These are phyloP conservation scores for Venustaconcha ellipsiformis DNA, from an alignment of 1,140 invertebrate genomes.

Conservation along the genomic window DNA sequence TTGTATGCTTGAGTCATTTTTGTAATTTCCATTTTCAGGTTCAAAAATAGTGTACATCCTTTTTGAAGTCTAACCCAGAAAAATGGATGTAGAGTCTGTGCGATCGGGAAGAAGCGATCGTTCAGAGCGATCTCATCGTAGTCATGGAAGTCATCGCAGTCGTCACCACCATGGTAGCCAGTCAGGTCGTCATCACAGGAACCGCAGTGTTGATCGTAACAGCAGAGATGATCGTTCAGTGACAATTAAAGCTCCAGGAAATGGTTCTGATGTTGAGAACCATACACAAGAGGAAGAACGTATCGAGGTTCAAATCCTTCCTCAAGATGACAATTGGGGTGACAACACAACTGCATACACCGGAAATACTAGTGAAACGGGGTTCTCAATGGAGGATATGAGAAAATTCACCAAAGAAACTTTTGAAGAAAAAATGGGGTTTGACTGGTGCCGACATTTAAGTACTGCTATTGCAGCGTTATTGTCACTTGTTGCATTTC, in stretches of 20 bases:
- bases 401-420: conserved; percentile 62
- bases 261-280: conserved; percentile 55
- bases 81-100: conserved; percentile 66
- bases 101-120: conserved; percentile 66
- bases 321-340: conserved; percentile 96
- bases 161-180: conserved; percentile 38
- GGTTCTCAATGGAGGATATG: conserved; percentile 88
- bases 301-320: conserved; percentile 89
- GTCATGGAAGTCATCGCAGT: conserved; percentile 56
- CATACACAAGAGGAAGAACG: conserved; percentile 72
- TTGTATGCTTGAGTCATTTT: too few species aligned
- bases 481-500: conserved; percentile 84
- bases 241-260: conserved; percentile 61
- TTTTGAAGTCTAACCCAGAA: conserved; percentile 19
- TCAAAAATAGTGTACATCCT: too few species aligned
- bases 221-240: conserved; percentile 62
- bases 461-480: conserved; percentile 82
- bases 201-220: conserved; percentile 40
- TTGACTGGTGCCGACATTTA: conserved; percentile 65
- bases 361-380: conserved; percentile 90
- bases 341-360: conserved; percentile 96
- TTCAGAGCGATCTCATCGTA: conserved; percentile 64
- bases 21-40: too few species aligned
- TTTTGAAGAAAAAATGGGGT: conserved; percentile 67
- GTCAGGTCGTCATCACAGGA: conserved; percentile 35